Evolutionary conservation across 2,113 vertebrate genomes (phyloP), one percentile per base, ranked within the genome.

Genomic region (Craseonycteris thonglongyai): DNA sequence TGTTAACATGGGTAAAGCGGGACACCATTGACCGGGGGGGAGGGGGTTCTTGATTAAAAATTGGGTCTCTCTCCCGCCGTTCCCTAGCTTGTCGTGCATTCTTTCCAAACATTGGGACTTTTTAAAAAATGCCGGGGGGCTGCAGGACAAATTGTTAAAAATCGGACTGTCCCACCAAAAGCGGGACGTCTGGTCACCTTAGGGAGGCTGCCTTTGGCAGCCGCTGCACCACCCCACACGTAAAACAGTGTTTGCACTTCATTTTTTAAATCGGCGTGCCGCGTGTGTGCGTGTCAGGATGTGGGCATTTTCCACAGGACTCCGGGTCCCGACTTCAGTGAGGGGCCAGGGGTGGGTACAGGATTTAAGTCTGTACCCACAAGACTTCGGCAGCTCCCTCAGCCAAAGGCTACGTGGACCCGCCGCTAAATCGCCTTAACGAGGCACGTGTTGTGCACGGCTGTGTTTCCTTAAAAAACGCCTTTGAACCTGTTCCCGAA

Each of bases 401-500:
- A 66, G 97, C 97, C 98, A 96, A 97, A 88, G 95, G 96, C 96
- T 94, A 95, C 75, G 91, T 22, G 8, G 84, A 92, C 89, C 89
- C 0, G 0, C 59, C 0, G 0, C 84, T 96, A 91, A 97, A 92
- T 96, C 88, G 94, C 95, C 84, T 51, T 74, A 90, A 94, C 81
- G 96, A 96, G 75, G 96, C 97, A 93, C 97, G 96, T 92, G 88
- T 76, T 89, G 84, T 94, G 83, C 81, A 92, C 93, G 82, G 92
- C 54, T 96, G 96, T 97, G 93, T 97, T 97, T 96, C 95, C 95
- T 96, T 82, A 96, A 96, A 95, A 84, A 97, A 94, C 90, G 72
- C 68, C 76, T 87, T 95, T 1, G 0, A 94, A 88, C 97, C 93
- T 97, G 94, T 97, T 97, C 96, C 92, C 94, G 84, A 94, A 95